Evolutionary conservation across 1,140 invertebrate species (phyloP).

Genomic region (Tenebrio molitor): DNA sequence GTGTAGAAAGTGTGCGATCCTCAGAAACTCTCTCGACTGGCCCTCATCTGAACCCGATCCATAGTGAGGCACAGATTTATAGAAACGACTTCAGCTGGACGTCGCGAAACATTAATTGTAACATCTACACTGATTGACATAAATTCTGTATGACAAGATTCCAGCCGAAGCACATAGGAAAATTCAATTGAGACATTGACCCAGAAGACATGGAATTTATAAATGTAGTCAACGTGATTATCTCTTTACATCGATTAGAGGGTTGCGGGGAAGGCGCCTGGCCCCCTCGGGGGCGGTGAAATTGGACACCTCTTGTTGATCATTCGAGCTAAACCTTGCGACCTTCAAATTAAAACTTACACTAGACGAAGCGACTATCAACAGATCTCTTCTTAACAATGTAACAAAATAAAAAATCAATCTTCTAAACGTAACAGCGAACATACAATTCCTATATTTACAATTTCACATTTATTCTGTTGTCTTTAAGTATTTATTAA

Average conservation of each 20-base stretch:
- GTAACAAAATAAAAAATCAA: slow-evolving; percentile 49
- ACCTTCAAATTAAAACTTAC: slow-evolving; percentile 23
- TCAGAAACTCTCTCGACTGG: slow-evolving; percentile 8
- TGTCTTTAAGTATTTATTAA: slow-evolving; percentile 48
- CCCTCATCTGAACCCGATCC: slow-evolving; percentile 13
- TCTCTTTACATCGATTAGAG: slow-evolving; percentile 16
- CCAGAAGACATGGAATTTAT: slow-evolving; percentile 36
- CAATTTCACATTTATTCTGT: slow-evolving; percentile 57
- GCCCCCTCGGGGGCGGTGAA: background rate
- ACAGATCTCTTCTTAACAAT: slow-evolving; percentile 48
- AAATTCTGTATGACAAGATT: background rate
- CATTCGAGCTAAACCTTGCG: slow-evolving; percentile 6
- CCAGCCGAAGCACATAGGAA: slow-evolving; percentile 25
- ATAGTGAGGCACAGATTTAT: slow-evolving; percentile 52
- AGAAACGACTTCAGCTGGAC: slow-evolving; percentile 34
- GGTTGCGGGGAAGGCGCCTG: slow-evolving; percentile 2
- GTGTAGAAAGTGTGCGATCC: slow-evolving; percentile 47
- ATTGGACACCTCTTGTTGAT: slow-evolving; percentile 7
- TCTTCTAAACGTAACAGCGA: slow-evolving; percentile 38
- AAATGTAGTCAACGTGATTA: slow-evolving; percentile 41
- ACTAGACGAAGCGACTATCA: slow-evolving; percentile 44
- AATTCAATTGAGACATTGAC: slow-evolving; percentile 36
- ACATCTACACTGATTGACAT: slow-evolving; percentile 24
- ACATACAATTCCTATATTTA: slow-evolving; percentile 55
- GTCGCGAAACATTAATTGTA: slow-evolving; percentile 19